A percentile compares a stretch with the other conserved stretches of the same genome.
Evolutionary conservation across 2,888 invertebrate species (phyloP).

Genomic region (Aphelenchoides bicaudatus): DNA sequence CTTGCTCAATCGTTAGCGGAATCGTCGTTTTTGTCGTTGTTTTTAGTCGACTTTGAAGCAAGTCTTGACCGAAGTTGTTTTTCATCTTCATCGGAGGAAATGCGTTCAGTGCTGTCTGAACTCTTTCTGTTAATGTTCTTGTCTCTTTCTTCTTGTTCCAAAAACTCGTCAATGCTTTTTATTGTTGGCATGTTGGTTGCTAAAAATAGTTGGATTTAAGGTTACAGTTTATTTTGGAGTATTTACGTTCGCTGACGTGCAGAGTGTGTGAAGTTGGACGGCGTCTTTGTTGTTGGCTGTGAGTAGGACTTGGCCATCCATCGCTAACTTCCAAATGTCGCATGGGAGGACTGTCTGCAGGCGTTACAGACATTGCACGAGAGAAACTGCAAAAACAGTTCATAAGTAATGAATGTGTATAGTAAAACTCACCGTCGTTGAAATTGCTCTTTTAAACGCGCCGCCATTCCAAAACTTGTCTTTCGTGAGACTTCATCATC

Average conservation of each 20-base stretch:
- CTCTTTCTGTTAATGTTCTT: no score
- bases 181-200: not conserved
- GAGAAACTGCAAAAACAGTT: not conserved
- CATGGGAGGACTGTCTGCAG: not conserved
- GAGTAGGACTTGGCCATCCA: not conserved
- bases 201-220: not conserved
- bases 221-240: not conserved
- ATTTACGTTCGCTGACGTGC: slow-evolving; percentile 3
- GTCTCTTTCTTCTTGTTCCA: no score
- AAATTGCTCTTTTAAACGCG: not conserved
- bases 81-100: no score
- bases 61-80: no score
- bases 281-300: slow-evolving; percentile 2
- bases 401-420: not conserved
- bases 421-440: not conserved
- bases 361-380: not conserved
- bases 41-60: no score
- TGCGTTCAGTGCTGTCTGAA: no score
- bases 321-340: not conserved
- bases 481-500: slow-evolving; percentile 3
- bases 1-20: no score
- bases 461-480: not conserved
- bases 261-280: no score
- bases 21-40: no score
- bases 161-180: not conserved